Percentiles rank a stretch among this genome's conserved stretches.
Conservation (phyloP, 2,797 vertebrate genomes). For the Smutsia gigantea region DNA sequence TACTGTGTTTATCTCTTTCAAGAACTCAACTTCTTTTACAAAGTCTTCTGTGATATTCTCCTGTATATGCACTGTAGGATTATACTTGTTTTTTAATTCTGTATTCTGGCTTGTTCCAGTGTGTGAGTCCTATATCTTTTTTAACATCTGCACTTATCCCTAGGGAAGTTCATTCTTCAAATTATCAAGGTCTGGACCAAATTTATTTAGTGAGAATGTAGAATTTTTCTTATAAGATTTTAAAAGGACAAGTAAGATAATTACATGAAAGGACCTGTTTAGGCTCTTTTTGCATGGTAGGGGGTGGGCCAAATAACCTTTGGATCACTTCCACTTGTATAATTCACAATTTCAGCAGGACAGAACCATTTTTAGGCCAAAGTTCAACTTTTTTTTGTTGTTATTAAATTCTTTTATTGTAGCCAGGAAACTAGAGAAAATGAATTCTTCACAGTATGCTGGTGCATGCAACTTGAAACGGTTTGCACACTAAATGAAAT, state of each 20-base stretch:
- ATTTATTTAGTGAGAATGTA: slow-evolving; percentile 74
- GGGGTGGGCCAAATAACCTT: slow-evolving; percentile 64
- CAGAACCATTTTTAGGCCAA: slow-evolving; percentile 71
- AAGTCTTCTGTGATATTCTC: background rate
- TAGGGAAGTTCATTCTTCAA: slow-evolving; percentile 69
- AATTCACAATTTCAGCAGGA: slow-evolving; percentile 72
- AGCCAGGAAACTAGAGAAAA: slow-evolving; percentile 79
- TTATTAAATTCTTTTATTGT: slow-evolving; percentile 79
- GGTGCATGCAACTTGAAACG: slow-evolving; percentile 76
- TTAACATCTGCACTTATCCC: background rate
- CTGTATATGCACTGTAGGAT: background rate
- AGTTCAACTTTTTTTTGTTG: slow-evolving; percentile 68
- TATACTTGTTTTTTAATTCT: slow-evolving; percentile 6
- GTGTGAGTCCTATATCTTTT: slow-evolving; percentile 9
- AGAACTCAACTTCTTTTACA: slow-evolving; percentile 23
- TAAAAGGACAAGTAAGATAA: slow-evolving; percentile 74
- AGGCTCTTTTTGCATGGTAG: slow-evolving; percentile 63
- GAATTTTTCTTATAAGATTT: slow-evolving; percentile 69
- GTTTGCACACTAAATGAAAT: slow-evolving; percentile 77
- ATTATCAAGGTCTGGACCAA: slow-evolving; percentile 70
- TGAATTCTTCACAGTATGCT: slow-evolving; percentile 79
- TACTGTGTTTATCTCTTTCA: background rate
- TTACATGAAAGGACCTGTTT: slow-evolving; percentile 69
- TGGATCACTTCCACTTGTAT: slow-evolving; percentile 71
- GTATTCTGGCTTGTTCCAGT: slow-evolving; percentile 17